Conservation (phyloP, 2,113 vertebrate genomes). For the Cottus gobio region DNA sequence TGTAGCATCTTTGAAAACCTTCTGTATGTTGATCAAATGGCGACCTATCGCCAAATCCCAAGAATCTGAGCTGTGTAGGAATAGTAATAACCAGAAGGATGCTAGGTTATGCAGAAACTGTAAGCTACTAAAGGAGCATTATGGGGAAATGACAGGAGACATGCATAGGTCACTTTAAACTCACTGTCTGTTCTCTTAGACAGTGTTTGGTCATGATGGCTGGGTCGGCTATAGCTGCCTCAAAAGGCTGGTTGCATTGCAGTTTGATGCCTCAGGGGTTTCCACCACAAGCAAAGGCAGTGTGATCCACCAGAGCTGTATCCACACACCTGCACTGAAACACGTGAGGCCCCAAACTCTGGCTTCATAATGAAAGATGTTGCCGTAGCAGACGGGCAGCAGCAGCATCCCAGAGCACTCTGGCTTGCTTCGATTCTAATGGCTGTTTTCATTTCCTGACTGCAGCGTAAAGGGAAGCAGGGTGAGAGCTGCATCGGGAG, state of each 20-base stretch:
- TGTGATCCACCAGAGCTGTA: not conserved
- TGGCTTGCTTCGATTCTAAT: slow-evolving; percentile 48
- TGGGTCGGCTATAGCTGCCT: slow-evolving; percentile 30
- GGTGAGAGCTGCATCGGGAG: slow-evolving; percentile 56
- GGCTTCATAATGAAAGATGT: slow-evolving; percentile 6
- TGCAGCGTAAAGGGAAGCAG: slow-evolving; percentile 54
- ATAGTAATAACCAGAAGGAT: not conserved
- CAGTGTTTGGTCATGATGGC: not conserved
- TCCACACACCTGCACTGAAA: slow-evolving; percentile 29
- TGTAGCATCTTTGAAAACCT: slow-evolving; percentile 13
- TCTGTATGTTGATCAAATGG: not conserved
- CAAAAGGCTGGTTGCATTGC: slow-evolving; percentile 19
- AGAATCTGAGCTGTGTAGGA: not conserved
- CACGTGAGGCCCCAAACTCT: not conserved
- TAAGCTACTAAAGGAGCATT: not conserved
- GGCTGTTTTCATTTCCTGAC: slow-evolving; percentile 73
- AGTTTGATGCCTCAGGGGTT: slow-evolving; percentile 9
- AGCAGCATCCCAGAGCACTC: slow-evolving; percentile 37
- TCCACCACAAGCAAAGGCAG: not conserved
- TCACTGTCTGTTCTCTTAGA: not conserved
- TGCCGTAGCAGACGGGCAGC: slow-evolving; percentile 19
- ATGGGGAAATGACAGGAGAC: not conserved
- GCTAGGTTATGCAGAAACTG: not conserved
- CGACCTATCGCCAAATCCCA: not conserved
- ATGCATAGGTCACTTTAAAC: not conserved